phyloP scores from a whole-genome alignment of 1,140 invertebrate species.

The Lutraria rhynchaena region DNA sequence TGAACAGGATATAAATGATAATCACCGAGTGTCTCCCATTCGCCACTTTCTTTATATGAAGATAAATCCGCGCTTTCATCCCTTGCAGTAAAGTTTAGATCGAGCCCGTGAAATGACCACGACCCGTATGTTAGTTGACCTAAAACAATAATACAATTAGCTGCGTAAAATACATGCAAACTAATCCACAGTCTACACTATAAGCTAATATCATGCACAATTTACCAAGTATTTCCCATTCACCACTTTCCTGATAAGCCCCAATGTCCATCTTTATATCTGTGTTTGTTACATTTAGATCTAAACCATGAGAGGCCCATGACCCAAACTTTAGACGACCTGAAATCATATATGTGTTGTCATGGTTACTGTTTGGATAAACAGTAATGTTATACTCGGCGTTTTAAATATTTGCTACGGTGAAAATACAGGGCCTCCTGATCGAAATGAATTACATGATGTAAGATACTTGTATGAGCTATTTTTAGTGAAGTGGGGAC shows the following conservation, averaged over 20 bases:
- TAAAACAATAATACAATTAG: background rate
- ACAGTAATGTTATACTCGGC: too few species aligned
- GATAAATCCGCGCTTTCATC: constrained; percentile 83
- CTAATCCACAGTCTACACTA: too few species aligned
- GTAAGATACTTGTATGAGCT: too few species aligned
- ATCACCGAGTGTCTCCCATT: constrained; percentile 83
- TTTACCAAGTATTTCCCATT: constrained; percentile 83
- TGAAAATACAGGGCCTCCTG: too few species aligned
- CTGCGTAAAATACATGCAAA: too few species aligned
- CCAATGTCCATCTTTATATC: constrained; percentile 80
- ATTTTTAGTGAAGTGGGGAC: too few species aligned
- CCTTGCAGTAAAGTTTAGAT: constrained; percentile 83
- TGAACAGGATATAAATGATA: too few species aligned
- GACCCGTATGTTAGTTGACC: constrained; percentile 66
- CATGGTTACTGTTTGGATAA: too few species aligned
- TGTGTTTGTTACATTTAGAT: constrained; percentile 83
- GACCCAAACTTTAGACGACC: constrained; percentile 65
- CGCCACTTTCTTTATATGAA: constrained; percentile 84
- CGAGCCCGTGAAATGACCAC: constrained; percentile 71
- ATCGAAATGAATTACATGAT: too few species aligned
- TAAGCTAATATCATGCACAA: too few species aligned
- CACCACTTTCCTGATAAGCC: constrained; percentile 84
- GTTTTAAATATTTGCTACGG: too few species aligned
- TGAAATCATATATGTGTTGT: background rate
- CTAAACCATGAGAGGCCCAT: constrained; percentile 72